Conservation (phyloP, 2,113 vertebrate species). For the Pygoscelis antarcticus region DNA sequence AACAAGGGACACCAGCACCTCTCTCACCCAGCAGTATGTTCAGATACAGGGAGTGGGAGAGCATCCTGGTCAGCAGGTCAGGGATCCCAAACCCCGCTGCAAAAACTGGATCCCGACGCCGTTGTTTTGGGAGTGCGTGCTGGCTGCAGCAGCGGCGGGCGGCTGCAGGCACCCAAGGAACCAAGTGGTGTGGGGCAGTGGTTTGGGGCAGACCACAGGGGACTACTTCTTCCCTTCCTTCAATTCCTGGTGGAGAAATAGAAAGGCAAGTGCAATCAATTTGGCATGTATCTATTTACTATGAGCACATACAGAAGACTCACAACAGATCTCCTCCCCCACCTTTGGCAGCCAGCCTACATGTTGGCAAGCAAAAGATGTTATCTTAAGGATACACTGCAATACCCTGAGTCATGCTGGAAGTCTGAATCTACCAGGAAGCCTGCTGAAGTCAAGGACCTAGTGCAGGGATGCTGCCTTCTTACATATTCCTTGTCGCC, state of each 20-base stretch:
- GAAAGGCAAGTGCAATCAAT: background rate
- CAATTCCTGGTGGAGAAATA: background rate
- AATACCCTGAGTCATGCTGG: slow-evolving; percentile 58
- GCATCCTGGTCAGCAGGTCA: rapidly evolving
- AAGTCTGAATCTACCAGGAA: slow-evolving; percentile 22
- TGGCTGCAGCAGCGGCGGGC: background rate
- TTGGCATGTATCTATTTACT: slow-evolving; percentile 44
- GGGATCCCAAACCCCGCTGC: background rate
- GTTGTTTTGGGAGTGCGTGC: background rate
- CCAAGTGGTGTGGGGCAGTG: background rate
- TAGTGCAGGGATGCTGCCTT: background rate
- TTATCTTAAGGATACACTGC: slow-evolving; percentile 42
- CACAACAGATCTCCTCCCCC: slow-evolving; percentile 46
- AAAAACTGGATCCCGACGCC: rapidly evolving
- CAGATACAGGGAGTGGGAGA: rapidly evolving
- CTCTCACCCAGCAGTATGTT: background rate
- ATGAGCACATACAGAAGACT: slow-evolving; percentile 43
- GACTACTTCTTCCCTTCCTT: background rate
- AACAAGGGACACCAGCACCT: background rate
- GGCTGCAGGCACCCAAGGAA: background rate
- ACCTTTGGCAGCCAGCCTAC: slow-evolving; percentile 46
- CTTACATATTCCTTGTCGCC: rapidly evolving
- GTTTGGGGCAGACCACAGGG: background rate
- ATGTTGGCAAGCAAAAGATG: slow-evolving; percentile 45
- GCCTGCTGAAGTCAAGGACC: background rate